Base-by-base conservation (phyloP, 2,888 invertebrate species). In the Latrodectus elegans region DNA sequence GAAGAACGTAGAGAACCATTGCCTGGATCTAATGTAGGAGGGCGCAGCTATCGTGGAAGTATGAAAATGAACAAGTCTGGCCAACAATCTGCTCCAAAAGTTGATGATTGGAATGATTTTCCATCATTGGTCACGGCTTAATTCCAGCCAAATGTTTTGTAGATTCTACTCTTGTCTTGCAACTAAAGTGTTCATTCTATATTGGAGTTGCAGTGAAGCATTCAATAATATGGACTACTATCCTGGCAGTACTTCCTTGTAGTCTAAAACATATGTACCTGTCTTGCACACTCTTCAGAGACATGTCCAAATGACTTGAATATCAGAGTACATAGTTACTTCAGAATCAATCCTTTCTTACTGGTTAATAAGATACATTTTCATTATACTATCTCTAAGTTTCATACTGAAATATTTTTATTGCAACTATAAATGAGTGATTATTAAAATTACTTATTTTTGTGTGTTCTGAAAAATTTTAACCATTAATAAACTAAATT, bases 31-130 rank as follows among this genome's bases (percentile, higher is more conserved):
- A 90, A 91, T 73, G 90, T 91, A 71, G 80, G 88, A 76, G 90
- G 90, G 51, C 90, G 91, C 79, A 77, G 87, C 53, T 86, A 75
- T 49, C 81, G 88, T 80, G 72, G 86, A 71, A 87, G 86, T 52
- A 55, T 70, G 53, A 84, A 79, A 74, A 73, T 70, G 3, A 78
- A 72, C 67, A 82, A 80, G 55, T 73, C 82, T 70, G 71, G 81
- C 73, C 83, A 88, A 64, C 90, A 89, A 17, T 84, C 89, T 22
- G 90, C 90, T 73, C 90, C 90, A 10, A 84, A 88, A 78, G 97
- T 98, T 90, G 97, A 97, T 92, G 97, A 98, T 93, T 97, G 97
- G 94, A 95, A 96, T 93, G 97, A 97, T 93, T 98, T 98, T 94
- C 98, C 98, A 91, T 96, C 97, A 92, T 95, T 98, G 92, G 96